phyloP scores from a whole-genome alignment of 1,140 invertebrate species.

The Caenorhabditis inopinata region DNA sequence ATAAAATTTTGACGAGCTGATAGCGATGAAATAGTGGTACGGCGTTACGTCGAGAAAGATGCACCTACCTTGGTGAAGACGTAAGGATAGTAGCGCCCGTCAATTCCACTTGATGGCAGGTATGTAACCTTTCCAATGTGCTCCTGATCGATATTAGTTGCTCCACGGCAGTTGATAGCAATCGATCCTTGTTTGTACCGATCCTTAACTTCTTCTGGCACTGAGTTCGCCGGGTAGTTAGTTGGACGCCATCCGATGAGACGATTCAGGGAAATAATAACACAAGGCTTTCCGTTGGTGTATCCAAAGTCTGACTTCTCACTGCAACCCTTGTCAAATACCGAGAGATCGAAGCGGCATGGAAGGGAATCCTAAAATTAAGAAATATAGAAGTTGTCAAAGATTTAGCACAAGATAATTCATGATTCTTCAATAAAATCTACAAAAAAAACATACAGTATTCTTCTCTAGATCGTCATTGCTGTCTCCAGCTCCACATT shows the following conservation, averaged over 20 bases:
- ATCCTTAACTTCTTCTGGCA: conserved; percentile 53
- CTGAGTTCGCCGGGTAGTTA: conserved; percentile 49
- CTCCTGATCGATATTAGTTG: conserved; percentile 60
- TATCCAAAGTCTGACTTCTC: conserved; percentile 57
- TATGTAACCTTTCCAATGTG: conserved; percentile 57
- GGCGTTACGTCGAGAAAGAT: too few relatives aligned
- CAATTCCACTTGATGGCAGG: conserved; percentile 59
- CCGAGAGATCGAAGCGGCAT: conserved; percentile 55
- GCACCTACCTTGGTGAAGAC: conserved; percentile 43
- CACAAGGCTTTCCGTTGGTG: conserved; percentile 58
- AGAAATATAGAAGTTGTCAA: background rate
- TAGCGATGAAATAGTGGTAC: too few relatives aligned
- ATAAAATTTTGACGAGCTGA: background rate
- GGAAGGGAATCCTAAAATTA: conserved; percentile 47
- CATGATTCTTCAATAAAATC: too few relatives aligned
- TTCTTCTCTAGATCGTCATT: conserved; percentile 24
- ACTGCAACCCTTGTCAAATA: conserved; percentile 56
- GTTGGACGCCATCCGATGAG: conserved; percentile 63
- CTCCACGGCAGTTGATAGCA: conserved; percentile 61
- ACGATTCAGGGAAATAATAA: conserved; percentile 64
- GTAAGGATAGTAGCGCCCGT: conserved; percentile 64
- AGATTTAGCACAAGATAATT: too few relatives aligned
- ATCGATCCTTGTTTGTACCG: conserved; percentile 60
- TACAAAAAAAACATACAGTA: background rate
- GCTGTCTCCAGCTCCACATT: conserved; percentile 40